Conservation (phyloP, 2,888 invertebrate genomes). For the Cataglyphis rosenhaueri region DNA sequence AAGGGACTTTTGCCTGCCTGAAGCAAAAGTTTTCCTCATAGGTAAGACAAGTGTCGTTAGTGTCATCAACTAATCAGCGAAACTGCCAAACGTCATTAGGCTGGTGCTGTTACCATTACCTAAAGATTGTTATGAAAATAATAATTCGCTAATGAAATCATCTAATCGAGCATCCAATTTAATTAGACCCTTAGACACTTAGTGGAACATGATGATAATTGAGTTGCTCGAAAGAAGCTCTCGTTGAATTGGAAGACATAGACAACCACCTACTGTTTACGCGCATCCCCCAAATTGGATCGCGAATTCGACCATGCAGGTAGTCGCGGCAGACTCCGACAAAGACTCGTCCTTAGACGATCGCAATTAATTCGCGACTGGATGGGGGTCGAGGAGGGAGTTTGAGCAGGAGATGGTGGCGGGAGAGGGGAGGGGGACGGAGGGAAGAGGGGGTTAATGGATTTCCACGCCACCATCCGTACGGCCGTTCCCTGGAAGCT, state of each 20-base stretch:
- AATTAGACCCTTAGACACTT: neutral
- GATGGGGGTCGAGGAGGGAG: conserved; percentile 63
- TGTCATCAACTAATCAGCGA: conserved; percentile 83
- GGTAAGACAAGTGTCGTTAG: conserved; percentile 79
- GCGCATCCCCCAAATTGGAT: conserved; percentile 68
- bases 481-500: conserved; percentile 80
- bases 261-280: conserved; percentile 41
- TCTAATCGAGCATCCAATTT: conserved; percentile 12
- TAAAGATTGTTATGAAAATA: conserved; percentile 37
- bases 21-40: conserved; percentile 74
- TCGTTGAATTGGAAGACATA: conserved; percentile 51
- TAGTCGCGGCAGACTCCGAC: conserved; percentile 74
- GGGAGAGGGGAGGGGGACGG: conserved; percentile 45
- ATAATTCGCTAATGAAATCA: conserved; percentile 20
- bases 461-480: conserved; percentile 83
- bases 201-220: conserved; percentile 32
- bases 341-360: conserved; percentile 83
- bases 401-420: conserved; percentile 67
- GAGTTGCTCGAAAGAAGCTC: conserved; percentile 51
- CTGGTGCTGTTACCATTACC: conserved; percentile 40
- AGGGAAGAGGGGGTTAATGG: conserved; percentile 77
- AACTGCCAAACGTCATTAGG: conserved; percentile 71
- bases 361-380: conserved; percentile 84
- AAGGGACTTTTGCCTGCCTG: conserved; percentile 74
- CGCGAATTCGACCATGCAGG: conserved; percentile 73